phyloP scores from a whole-genome alignment of 1,140 invertebrate genomes.

The Oncopodura yosiiana region DNA sequence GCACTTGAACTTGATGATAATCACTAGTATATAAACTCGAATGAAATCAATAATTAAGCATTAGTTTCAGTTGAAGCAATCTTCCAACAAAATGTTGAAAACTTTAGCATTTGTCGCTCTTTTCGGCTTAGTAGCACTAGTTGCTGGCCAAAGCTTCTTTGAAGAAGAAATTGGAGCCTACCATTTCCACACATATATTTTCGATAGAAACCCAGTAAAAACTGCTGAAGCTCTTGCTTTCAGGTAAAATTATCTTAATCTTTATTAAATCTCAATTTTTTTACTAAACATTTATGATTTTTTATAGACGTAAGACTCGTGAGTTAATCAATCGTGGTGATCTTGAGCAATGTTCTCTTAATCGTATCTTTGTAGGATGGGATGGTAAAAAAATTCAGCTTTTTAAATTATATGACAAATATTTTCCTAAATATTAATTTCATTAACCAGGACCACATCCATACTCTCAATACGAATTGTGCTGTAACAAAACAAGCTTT shows the following conservation, averaged over 20 bases:
- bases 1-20: no score
- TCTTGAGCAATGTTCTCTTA: constrained; percentile 18
- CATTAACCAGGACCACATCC: constrained; percentile 6
- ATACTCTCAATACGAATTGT: constrained; percentile 24
- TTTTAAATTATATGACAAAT: neutral
- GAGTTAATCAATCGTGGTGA: constrained; percentile 20
- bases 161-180: constrained; percentile 14
- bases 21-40: no score
- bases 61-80: no score
- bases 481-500: constrained; percentile 25
- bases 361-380: constrained; percentile 19
- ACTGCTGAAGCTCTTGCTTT: constrained; percentile 7
- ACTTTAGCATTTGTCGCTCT: no score
- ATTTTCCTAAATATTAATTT: neutral
- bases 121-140: neutral
- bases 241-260: neutral
- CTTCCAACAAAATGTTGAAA: no score
- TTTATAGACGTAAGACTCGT: constrained; percentile 4
- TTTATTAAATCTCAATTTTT: constrained; percentile 1
- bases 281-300: neutral
- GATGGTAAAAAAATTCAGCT: constrained; percentile 7
- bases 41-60: no score
- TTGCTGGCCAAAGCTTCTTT: neutral
- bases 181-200: constrained; percentile 26
- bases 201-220: constrained; percentile 4